phyloP scores from a whole-genome alignment of 2,888 invertebrate genomes.

The Drosophila formosana region DNA sequence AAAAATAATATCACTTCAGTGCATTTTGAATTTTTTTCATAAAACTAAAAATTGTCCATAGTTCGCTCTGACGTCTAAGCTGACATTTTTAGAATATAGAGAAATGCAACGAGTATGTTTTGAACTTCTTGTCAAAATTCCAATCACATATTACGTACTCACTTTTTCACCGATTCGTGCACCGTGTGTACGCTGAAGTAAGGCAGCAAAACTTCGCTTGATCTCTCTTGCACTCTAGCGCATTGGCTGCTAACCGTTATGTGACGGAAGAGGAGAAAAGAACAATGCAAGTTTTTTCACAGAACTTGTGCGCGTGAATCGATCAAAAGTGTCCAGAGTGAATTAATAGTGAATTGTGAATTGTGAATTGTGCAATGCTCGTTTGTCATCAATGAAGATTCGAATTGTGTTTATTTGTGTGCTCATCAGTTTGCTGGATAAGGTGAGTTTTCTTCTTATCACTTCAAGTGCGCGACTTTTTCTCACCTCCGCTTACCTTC shows the following conservation, averaged over 20 bases:
- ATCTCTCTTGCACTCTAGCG: neutral
- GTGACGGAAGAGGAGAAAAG: neutral
- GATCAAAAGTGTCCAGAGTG: constrained; percentile 4
- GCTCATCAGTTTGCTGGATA: constrained; percentile 3
- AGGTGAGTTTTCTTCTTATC: constrained; percentile 18
- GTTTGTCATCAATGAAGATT: constrained; percentile 32
- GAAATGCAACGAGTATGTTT: too few relatives aligned
- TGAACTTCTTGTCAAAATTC: too few relatives aligned
- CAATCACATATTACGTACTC: too few relatives aligned
- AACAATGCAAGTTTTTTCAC: constrained; percentile 5
- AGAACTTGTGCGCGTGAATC: constrained; percentile 6
- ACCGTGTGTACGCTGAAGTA: constrained; percentile 26
- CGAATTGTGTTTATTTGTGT: constrained; percentile 33
- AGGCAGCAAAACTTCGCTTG: neutral
- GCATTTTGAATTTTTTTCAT: too few relatives aligned
- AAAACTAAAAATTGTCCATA: neutral
- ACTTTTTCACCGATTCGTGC: neutral
- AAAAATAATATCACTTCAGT: too few relatives aligned
- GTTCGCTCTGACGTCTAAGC: neutral
- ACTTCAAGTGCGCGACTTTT: neutral
- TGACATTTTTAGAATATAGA: too few relatives aligned
- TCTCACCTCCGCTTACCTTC: neutral
- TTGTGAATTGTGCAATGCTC: constrained; percentile 9
- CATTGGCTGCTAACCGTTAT: constrained; percentile 18
- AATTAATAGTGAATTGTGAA: constrained; percentile 4